Percentiles rank a stretch among this genome's conserved stretches.
phyloP scores from a whole-genome alignment of 1,140 invertebrate genomes.

The Papilio glaucus region DNA sequence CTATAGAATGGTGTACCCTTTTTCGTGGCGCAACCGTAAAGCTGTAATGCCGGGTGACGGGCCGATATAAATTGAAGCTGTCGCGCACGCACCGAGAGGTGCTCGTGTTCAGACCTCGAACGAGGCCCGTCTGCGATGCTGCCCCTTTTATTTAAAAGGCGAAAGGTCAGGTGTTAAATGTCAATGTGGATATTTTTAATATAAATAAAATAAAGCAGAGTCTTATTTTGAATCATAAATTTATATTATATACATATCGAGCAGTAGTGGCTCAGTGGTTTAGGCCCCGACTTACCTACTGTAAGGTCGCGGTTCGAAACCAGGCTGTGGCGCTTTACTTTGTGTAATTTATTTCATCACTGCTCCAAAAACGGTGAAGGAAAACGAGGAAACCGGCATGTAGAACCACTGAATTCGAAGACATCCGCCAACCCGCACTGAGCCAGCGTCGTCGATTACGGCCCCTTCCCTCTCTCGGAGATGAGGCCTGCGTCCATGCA shows the following conservation, averaged over 20 bases:
- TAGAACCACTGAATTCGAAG: too few relatives aligned
- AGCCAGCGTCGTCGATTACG: too few relatives aligned
- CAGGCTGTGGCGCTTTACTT: too few relatives aligned
- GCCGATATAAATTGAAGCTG: conserved; percentile 9
- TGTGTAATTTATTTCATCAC: too few relatives aligned
- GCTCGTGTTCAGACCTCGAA: not conserved
- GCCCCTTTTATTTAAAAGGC: conserved; percentile 10
- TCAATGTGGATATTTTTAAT: conserved; percentile 8
- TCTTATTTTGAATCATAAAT: not conserved
- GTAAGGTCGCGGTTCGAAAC: too few relatives aligned
- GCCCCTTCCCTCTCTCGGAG: too few relatives aligned
- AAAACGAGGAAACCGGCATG: too few relatives aligned
- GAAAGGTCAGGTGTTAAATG: conserved; percentile 14
- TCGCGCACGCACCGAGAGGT: conserved; percentile 10
- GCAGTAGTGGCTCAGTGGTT: too few relatives aligned
- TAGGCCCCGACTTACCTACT: too few relatives aligned
- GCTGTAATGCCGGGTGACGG: not conserved
- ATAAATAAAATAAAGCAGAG: not conserved
- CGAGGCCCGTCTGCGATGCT: not conserved
- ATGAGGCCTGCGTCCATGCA: too few relatives aligned
- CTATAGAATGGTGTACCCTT: not conserved
- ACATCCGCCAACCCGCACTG: too few relatives aligned
- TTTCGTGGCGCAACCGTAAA: not conserved
- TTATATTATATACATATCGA: not conserved
- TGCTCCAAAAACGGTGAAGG: too few relatives aligned